Base-by-base conservation (phyloP, 2,888 invertebrate species). In the Fragum fragum region DNA sequence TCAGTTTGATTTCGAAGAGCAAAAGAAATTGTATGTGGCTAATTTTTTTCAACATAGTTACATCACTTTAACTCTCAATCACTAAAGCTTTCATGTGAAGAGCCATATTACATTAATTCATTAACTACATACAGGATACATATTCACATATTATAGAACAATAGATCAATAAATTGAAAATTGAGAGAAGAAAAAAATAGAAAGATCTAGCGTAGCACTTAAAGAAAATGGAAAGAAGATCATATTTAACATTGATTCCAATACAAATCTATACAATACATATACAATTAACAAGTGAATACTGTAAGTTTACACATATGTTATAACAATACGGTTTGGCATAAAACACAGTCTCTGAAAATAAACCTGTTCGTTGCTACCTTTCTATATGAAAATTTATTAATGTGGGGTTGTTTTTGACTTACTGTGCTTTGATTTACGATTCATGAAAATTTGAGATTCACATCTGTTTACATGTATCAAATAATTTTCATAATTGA, bases 131-230 rank as follows among this genome's bases (percentile, higher is more conserved):
- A 47, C 16, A 14, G n/a, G 47, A 14, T 47, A 47, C 14, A 47
- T 14, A 18, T 47, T 2, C 47, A 47, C 47, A 47, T 47, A 47
- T n/a, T 9, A 9, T 14, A 47, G 47, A n/a, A 47, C 47, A 47
- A 47, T 47, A n/a, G 47, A 47, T 47, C n/a, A n/a, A 47, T 14
- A 57, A 26, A 23, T 57, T 57, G 23, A 28, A 57, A 57, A 28
- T 57, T 57, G 28, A 57, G 28, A 57, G 26, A 29, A 63, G 32
- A 70, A 53, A 42, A 71, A 52, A 71, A 71, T 63, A 77, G 71
- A 77, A 23, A 63, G 53, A 53, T 73, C 78, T 78, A 78, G 78
- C 78, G 26, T 78, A 78, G 78, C 78, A 78, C 78, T 78, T 73
- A 36, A 55, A 59, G 47, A 72, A 36, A 52, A 61, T 61, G 73